Conservation (phyloP, 2,888 invertebrate genomes). For the Caradrina kadenii region DNA sequence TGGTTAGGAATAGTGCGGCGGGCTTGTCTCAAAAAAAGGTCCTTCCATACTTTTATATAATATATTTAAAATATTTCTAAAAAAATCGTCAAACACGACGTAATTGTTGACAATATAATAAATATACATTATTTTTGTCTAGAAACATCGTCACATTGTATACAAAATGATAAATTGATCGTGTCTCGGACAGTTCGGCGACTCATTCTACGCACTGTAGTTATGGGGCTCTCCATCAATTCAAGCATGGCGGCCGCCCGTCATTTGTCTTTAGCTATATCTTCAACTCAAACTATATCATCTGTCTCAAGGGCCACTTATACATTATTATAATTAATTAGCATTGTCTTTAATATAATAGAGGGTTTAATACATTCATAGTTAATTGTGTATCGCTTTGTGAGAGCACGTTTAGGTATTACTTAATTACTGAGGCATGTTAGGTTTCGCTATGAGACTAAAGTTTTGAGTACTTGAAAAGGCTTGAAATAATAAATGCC, state of each 20-base stretch:
- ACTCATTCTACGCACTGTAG: conserved; percentile 29
- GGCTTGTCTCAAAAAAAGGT: no score
- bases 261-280: conserved; percentile 33
- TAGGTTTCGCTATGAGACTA: neutral
- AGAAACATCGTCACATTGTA: conserved; percentile 12
- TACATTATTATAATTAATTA: conserved; percentile 61
- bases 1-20: no score
- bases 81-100: neutral
- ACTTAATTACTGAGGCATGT: conserved; percentile 29
- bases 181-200: conserved; percentile 12
- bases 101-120: conserved; percentile 9
- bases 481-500: no score
- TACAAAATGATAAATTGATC: conserved; percentile 34
- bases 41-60: no score
- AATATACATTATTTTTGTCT: neutral
- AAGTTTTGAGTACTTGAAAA: neutral
- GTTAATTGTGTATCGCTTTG: conserved; percentile 55
- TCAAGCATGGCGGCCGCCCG: conserved; percentile 18
- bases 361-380: conserved; percentile 57
- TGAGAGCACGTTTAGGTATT: conserved; percentile 34
- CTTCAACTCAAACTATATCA: conserved; percentile 42
- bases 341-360: conserved; percentile 52
- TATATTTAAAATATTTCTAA: no score
- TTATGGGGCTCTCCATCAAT: conserved; percentile 9
- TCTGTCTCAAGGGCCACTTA: conserved; percentile 52